Evolutionary conservation across 2,888 invertebrate genomes (phyloP).

Genomic region (Eurytoma adleriae): DNA sequence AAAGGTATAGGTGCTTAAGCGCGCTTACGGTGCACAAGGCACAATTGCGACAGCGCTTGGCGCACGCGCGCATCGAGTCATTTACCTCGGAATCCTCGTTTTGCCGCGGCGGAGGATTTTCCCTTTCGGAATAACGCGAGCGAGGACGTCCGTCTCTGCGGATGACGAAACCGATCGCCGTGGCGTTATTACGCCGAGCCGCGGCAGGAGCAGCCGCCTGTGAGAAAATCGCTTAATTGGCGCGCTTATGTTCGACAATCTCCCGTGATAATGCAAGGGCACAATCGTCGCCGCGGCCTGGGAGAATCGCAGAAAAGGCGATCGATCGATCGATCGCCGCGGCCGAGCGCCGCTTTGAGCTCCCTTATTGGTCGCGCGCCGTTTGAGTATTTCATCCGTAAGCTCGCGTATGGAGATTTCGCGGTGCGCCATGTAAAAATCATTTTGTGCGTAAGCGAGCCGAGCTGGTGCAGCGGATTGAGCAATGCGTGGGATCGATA

Average conservation of each 20-base stretch:
- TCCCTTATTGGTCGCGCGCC: slow-evolving; percentile 18
- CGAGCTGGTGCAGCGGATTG: no score
- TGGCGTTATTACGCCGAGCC: slow-evolving; percentile 17
- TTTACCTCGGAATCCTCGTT: slow-evolving; percentile 15
- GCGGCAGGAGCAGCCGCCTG: neutral
- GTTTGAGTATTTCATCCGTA: slow-evolving; percentile 25
- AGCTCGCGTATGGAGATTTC: slow-evolving; percentile 1
- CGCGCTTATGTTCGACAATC: slow-evolving; percentile 44
- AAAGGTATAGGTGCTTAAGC: no score
- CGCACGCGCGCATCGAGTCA: neutral
- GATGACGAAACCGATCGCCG: slow-evolving; percentile 48
- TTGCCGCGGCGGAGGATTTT: slow-evolving; percentile 24
- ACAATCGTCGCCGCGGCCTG: slow-evolving; percentile 25
- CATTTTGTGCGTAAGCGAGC: neutral
- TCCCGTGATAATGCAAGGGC: slow-evolving; percentile 55
- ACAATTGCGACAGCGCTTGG: slow-evolving; percentile 9
- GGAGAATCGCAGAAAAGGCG: neutral
- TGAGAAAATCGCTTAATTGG: slow-evolving; percentile 49
- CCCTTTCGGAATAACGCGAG: slow-evolving; percentile 52
- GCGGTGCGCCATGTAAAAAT: neutral
- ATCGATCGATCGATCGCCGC: neutral
- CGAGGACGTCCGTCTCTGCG: slow-evolving; percentile 54
- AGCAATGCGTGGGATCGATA: neutral
- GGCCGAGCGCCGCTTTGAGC: neutral
- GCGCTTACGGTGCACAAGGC: neutral